These are phyloP conservation scores for Meliscaeva auricollis DNA, from an alignment of 2,888 invertebrate genomes.

Conservation along the genomic window DNA sequence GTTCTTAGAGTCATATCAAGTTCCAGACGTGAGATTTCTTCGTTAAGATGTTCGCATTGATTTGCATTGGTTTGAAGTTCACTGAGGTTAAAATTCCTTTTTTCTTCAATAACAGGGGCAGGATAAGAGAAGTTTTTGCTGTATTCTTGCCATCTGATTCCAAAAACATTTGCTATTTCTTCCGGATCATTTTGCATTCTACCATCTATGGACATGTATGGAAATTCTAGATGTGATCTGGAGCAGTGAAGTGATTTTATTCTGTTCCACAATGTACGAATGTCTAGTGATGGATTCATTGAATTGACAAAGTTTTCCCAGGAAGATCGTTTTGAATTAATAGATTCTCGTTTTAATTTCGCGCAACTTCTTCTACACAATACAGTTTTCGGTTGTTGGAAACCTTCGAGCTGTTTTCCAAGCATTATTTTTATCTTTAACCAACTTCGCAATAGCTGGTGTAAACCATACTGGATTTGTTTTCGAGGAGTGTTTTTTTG, in stretches of 20 bases:
- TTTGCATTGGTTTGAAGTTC: not conserved
- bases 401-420: not conserved
- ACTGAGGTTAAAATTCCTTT: constrained; percentile 11
- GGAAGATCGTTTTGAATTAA: too few species aligned
- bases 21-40: not conserved
- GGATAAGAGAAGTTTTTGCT: constrained; percentile 23
- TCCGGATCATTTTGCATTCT: not conserved
- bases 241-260: not conserved
- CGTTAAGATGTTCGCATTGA: not conserved
- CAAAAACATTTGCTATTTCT: constrained; percentile 3
- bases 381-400: constrained; percentile 7
- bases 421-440: constrained; percentile 5
- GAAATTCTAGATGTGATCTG: not conserved
- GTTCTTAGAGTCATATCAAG: constrained; percentile 5
- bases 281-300: not conserved
- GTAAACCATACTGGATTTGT: constrained; percentile 13
- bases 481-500: not conserved
- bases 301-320: not conserved
- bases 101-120: constrained; percentile 8
- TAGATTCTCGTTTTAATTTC: constrained; percentile 8
- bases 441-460: not conserved
- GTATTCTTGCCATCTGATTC: constrained; percentile 13
- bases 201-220: not conserved
- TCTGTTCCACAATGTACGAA: not conserved
- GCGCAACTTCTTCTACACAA: constrained; percentile 1